These are phyloP conservation scores for Protobothrops flavoviridis DNA, from an alignment of 2,113 vertebrate species.

Conservation along the genomic window DNA sequence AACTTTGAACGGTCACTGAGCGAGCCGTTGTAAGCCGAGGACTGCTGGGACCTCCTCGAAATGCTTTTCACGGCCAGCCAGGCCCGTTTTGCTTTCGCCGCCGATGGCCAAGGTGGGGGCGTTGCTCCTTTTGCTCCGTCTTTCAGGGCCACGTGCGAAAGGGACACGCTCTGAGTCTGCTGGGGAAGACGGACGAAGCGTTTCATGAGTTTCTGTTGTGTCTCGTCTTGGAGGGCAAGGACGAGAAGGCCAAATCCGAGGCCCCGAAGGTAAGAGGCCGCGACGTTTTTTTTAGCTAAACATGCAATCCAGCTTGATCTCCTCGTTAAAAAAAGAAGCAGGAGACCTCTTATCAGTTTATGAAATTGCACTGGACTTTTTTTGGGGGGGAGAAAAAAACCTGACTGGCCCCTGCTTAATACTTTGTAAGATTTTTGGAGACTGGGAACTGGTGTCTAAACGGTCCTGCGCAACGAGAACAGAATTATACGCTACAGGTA, in stretches of 20 bases:
- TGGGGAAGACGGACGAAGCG: slow-evolving; percentile 86
- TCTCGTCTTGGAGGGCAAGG: slow-evolving; percentile 84
- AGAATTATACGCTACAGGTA: too few species aligned
- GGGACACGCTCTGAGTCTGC: slow-evolving; percentile 82
- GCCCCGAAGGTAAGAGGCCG: slow-evolving; percentile 77
- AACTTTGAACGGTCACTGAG: too few species aligned
- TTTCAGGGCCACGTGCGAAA: slow-evolving; percentile 84
- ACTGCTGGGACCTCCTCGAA: background rate
- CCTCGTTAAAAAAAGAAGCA: background rate
- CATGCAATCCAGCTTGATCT: background rate
- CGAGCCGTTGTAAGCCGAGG: too few species aligned
- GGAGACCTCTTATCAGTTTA: background rate
- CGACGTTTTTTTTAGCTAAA: background rate
- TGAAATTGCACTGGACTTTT: background rate
- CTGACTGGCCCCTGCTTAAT: too few species aligned
- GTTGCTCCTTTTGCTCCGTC: slow-evolving; percentile 37
- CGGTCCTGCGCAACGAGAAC: too few species aligned
- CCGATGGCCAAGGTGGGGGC: too few species aligned
- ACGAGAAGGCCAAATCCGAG: slow-evolving; percentile 79
- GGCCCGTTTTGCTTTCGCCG: background rate
- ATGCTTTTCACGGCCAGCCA: background rate
- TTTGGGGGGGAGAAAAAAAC: background rate
- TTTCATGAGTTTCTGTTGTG: slow-evolving; percentile 86
- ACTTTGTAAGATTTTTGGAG: background rate
- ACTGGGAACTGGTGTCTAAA: background rate